Evolutionary conservation across 64 coral and sea anemone genomes (phyloP), one percentile per base, ranked within the genome.

Genomic region (Catalaphyllia jardinei): DNA sequence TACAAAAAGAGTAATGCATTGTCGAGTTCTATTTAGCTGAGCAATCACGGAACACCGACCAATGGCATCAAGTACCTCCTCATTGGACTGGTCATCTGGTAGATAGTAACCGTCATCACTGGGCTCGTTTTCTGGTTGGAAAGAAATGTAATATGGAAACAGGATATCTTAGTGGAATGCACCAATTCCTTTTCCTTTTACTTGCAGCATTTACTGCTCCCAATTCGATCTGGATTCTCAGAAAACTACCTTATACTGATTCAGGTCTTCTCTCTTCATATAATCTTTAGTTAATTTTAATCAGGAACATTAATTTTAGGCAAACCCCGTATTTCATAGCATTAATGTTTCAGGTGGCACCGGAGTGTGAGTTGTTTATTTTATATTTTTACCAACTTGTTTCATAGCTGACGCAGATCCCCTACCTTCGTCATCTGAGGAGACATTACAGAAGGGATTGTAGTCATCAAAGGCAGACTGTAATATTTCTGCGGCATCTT

Each of bases 401-500:
- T 69, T 69, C 4, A 69, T 28, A 10, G 6, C 65, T 27, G 22
- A 25, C n/a, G 24, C 7, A 11, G 65, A 25, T 0, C 10, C 16
- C 22, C 28, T 71, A 85, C 81, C 63, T 85, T 39, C 63, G 6
- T 85, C 62, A 9, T 29, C 63, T 1, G 12, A 22, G 2, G 63
- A 50, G 13, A 85, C 62, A 39, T 51, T 85, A 7, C 81, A 85
- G 81, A 85, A 85, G 7, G 81, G 81, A 71, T 85, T 85, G 63
- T 85, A 85, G 20, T 38, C 60, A 67, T 85, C 81, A 85, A 85
- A 85, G 1, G 81, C 81, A n/a, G 81, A 71, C 24, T 85, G 81
- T 12, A 85, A 51, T 42, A 85, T 85, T 42, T 85, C 81, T 20
- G 11, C 10, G 49, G 63, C 81, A 17, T 85, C 63, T 51, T 29